A percentile compares a stretch with the other conserved stretches of the same genome.
These are phyloP conservation scores for Ammodytes marinus DNA, from an alignment of 2,113 vertebrate genomes.

Conservation along the genomic window DNA sequence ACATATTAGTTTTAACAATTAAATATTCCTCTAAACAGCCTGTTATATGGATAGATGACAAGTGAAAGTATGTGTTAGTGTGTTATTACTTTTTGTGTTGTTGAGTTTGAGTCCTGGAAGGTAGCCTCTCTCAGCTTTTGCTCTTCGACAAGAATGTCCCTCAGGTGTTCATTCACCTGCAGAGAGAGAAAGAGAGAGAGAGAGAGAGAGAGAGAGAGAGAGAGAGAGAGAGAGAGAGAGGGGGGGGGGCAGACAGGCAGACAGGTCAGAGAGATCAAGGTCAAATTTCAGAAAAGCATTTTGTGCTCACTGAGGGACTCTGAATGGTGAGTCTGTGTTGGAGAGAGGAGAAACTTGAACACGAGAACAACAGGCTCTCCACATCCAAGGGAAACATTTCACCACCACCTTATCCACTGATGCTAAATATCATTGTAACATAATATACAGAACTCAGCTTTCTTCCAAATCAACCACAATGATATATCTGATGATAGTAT, in stretches of 20 bases:
- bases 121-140: conserved; percentile 89
- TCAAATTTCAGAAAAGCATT: conserved; percentile 51
- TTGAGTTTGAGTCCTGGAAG: conserved; percentile 80
- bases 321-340: conserved; percentile 49
- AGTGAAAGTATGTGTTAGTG: background rate
- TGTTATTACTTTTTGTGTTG: conserved; percentile 88
- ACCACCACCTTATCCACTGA: conserved; percentile 1
- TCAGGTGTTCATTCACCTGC: conserved; percentile 95
- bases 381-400: conserved; percentile 38
- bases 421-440: conserved; percentile 26
- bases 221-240: background rate
- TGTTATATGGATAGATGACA: background rate
- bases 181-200: conserved; percentile 4
- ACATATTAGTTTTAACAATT: background rate
- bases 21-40: background rate
- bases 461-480: conserved; percentile 9
- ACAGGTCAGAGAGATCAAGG: background rate
- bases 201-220: conserved; percentile 9
- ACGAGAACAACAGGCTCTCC: conserved; percentile 6
- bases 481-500: background rate
- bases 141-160: conserved; percentile 93
- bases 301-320: conserved; percentile 7
- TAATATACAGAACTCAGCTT: background rate
- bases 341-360: conserved; percentile 8
- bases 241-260: background rate